Base-by-base conservation (phyloP, 2,113 vertebrate genomes). In the Ammodytes dubius region DNA sequence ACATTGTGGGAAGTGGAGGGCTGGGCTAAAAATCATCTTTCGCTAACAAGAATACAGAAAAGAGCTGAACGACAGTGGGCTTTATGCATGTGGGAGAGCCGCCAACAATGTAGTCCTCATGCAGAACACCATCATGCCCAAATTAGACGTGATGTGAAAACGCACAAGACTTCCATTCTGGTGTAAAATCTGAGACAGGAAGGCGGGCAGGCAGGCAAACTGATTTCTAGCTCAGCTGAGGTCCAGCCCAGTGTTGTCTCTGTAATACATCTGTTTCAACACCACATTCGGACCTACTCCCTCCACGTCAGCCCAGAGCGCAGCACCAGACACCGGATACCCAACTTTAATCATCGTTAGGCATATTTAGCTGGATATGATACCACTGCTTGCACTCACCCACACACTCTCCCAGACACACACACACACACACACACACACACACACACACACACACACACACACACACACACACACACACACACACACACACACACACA, bases 1-100 rank as follows among this genome's bases (percentile, higher is more conserved):
- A 97, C 96, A 96, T 96, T 98, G 96, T 98, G 95, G 94, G 95
- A 96, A 95, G 85, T 47, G 61, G 76, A 89, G 94, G 94, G 93
- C 58, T 58, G 84, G 79, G 82, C 40, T 65, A 70, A 61, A 69
- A 64, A 60, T 94, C 91, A 90, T 94, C 94, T 96, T 93, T 85
- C 88, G 82, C 89, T 95, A 95, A 87, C 93, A 91, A 94, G 94
- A 91, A 92, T 91, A 91, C 77, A 84, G 76, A 87, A 47, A 27
- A 85, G 57, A 70, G 53, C 27, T 64, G 78, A 79, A 81, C 80
- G 78, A 85, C 72, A 83, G 70, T 56, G 64, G 64, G 49, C 54
- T 71, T 58, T 61, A 70, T 60, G 40, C n/a, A 39, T 66, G 40
- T 57, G 57, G 69, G 39, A 84, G 61, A 75, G 60, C 4, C 63